Percentiles rank a stretch among this genome's conserved stretches.
phyloP scores from a whole-genome alignment of 2,888 invertebrate species.

The Cactoblastis cactorum region DNA sequence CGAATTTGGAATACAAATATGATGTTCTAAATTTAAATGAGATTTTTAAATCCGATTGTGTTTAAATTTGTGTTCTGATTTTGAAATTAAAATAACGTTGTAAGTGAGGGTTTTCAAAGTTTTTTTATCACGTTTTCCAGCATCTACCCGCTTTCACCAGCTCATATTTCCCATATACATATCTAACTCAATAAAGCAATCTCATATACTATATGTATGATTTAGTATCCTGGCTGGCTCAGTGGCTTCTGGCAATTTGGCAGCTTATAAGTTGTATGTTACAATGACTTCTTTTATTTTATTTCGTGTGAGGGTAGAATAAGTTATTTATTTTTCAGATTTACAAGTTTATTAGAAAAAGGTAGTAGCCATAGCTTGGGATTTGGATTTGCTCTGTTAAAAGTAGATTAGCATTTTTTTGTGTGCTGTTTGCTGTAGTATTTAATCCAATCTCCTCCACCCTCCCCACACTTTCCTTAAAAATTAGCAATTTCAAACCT shows the following conservation, averaged over 20 bases:
- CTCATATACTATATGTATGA: slow-evolving; percentile 61
- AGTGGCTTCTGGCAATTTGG: slow-evolving; percentile 21
- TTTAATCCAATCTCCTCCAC: no score
- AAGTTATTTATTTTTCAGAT: slow-evolving; percentile 5
- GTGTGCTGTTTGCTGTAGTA: no score
- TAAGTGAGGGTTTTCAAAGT: background rate
- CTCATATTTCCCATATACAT: slow-evolving; percentile 63
- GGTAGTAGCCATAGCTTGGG: background rate
- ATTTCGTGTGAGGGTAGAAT: background rate
- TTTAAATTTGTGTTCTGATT: background rate
- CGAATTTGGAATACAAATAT: background rate
- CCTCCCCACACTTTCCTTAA: no score
- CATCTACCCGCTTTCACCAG: slow-evolving; percentile 34
- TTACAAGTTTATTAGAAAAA: background rate
- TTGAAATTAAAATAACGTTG: background rate
- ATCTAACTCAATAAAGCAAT: slow-evolving; percentile 72
- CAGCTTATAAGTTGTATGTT: slow-evolving; percentile 8
- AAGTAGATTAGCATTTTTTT: slow-evolving; percentile 5
- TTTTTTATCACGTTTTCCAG: background rate
- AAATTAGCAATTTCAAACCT: no score
- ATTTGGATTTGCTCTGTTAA: background rate
- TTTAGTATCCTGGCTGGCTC: slow-evolving; percentile 33
- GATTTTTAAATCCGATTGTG: background rate
- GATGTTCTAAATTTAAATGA: background rate
- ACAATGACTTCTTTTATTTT: slow-evolving; percentile 2